Conservation (phyloP, 2,797 vertebrate species). For the Chloroceryle inda region DNA sequence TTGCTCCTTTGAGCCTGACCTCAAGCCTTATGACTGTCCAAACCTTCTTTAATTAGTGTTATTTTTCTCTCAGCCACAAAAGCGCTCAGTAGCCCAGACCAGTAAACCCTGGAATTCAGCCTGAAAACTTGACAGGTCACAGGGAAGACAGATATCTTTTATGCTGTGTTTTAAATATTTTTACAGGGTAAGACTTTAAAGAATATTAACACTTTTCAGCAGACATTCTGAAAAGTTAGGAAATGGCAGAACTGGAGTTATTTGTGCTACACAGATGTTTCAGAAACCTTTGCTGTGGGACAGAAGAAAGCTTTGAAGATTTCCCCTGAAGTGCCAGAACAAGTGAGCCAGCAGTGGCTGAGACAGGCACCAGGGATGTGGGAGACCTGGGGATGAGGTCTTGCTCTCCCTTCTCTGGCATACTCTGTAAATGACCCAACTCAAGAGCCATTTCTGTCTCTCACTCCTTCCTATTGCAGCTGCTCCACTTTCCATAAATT, state of each 20-base stretch:
- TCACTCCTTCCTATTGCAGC: not conserved
- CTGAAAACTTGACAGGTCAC: not conserved
- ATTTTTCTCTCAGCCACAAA: not conserved
- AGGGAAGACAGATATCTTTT: not conserved
- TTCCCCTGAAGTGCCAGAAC: not conserved
- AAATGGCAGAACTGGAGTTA: not conserved
- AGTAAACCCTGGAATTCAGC: not conserved
- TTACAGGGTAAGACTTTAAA: not conserved
- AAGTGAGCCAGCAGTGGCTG: not conserved
- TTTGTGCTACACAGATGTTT: not conserved
- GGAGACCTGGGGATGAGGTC: not conserved
- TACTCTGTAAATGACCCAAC: not conserved
- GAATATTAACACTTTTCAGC: not conserved
- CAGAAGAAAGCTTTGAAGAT: not conserved
- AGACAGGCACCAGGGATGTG: not conserved
- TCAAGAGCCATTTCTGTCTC: not conserved
- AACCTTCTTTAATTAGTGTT: not conserved
- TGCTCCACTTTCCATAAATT: slow-evolving; percentile 38
- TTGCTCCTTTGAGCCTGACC: not conserved
- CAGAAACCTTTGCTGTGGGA: not conserved
- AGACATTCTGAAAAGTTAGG: not conserved
- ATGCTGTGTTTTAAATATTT: not conserved
- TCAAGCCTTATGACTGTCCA: not conserved
- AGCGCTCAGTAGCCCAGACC: not conserved
- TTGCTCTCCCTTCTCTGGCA: not conserved